phyloP scores from a whole-genome alignment of 2,888 invertebrate genomes.

The Abrostola triplasia region DNA sequence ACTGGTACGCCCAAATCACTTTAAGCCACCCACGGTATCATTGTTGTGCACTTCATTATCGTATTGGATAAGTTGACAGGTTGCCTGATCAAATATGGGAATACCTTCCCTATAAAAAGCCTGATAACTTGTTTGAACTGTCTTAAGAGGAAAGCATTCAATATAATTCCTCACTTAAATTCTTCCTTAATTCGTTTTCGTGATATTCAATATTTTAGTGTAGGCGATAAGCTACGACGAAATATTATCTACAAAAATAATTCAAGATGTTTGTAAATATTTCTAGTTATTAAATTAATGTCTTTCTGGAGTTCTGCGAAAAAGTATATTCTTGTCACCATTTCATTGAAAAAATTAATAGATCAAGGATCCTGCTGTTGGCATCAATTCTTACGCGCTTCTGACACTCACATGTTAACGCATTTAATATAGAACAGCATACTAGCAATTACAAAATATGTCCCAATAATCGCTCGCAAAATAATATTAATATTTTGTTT shows the following conservation, averaged over 20 bases:
- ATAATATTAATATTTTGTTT: constrained; percentile 3
- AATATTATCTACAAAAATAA: too few species aligned
- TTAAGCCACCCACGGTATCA: constrained; percentile 38
- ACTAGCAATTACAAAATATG: too few species aligned
- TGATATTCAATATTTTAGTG: background rate
- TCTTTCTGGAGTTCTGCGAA: too few species aligned
- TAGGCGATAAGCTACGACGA: background rate
- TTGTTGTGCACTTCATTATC: constrained; percentile 27
- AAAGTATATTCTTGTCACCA: background rate
- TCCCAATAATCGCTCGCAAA: too few species aligned
- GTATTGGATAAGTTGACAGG: constrained; percentile 5
- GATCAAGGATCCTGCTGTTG: constrained; percentile 49
- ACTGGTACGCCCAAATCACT: constrained; percentile 41
- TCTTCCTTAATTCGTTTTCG: background rate
- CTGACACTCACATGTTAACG: constrained; percentile 39
- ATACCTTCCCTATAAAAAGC: background rate
- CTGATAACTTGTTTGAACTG: background rate
- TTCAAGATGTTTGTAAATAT: too few species aligned
- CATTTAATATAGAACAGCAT: constrained; percentile 29
- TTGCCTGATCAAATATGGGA: background rate
- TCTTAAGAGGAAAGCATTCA: background rate
- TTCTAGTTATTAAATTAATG: too few species aligned
- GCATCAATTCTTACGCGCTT: constrained; percentile 40
- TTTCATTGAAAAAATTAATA: constrained; percentile 38
- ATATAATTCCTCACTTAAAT: background rate